These are phyloP conservation scores for Oncorhynchus kisutch DNA, from an alignment of 2,113 vertebrate species.

Conservation along the genomic window DNA sequence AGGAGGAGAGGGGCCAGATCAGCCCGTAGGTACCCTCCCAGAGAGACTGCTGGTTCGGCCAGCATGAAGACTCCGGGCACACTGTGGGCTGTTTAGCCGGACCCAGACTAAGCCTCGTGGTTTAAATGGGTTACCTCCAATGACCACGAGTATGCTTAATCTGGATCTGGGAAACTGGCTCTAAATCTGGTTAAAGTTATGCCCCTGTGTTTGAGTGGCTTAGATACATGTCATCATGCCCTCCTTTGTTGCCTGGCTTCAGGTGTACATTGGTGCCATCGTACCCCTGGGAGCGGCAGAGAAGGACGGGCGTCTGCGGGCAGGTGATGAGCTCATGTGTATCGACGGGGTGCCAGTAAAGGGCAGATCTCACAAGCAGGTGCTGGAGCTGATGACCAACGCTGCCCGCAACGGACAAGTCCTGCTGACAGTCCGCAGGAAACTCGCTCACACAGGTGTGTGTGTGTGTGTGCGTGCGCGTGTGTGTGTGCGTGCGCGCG, in stretches of 20 bases:
- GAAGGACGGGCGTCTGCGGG: slow-evolving; percentile 90
- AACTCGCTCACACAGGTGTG: slow-evolving; percentile 80
- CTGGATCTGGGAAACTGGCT: background rate
- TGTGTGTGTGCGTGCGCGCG: slow-evolving; percentile 11
- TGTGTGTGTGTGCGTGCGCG: background rate
- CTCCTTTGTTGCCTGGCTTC: slow-evolving; percentile 11
- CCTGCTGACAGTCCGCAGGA: slow-evolving; percentile 89
- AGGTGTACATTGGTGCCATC: slow-evolving; percentile 98
- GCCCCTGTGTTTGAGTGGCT: background rate
- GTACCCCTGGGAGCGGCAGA: slow-evolving; percentile 93
- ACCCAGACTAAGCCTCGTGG: no score
- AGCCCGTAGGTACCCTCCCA: slow-evolving; percentile 79
- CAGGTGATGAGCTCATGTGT: slow-evolving; percentile 92
- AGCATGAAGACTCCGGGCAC: background rate
- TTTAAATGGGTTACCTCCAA: no score
- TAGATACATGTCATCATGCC: background rate
- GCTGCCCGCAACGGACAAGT: slow-evolving; percentile 95
- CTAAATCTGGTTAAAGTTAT: background rate
- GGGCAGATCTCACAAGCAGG: slow-evolving; percentile 95
- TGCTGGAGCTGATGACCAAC: slow-evolving; percentile 94
- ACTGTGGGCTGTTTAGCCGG: background rate
- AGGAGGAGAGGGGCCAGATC: slow-evolving; percentile 93
- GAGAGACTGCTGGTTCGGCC: background rate
- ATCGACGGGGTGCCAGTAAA: slow-evolving; percentile 92
- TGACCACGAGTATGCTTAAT: no score